Evolutionary conservation across 2,797 vertebrate genomes (phyloP).

Genomic region (Lacerta agilis): DNA sequence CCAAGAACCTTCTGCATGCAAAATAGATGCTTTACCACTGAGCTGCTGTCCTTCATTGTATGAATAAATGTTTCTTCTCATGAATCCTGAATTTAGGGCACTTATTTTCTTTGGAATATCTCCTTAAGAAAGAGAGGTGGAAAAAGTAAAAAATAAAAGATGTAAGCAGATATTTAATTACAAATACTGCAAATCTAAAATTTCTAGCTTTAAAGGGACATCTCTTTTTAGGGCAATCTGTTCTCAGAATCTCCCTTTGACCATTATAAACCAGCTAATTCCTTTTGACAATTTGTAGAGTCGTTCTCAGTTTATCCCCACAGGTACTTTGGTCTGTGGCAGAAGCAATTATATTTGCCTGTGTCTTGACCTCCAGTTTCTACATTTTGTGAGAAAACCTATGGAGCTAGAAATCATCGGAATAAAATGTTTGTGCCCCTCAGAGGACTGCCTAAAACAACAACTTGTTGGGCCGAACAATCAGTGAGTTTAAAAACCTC

Average conservation of each 20-base stretch:
- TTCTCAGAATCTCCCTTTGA: slow-evolving; percentile 17
- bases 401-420: slow-evolving; percentile 25
- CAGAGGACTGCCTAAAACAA: slow-evolving; percentile 18
- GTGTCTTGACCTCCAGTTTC: slow-evolving; percentile 52
- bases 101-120: background rate
- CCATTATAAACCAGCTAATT: slow-evolving; percentile 57
- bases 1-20: background rate
- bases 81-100: background rate
- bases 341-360: slow-evolving; percentile 52
- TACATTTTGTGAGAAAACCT: slow-evolving; percentile 21
- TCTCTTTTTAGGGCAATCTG: slow-evolving; percentile 43
- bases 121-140: too few relatives aligned
- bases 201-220: slow-evolving; percentile 11
- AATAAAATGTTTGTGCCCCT: slow-evolving; percentile 37
- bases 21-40: background rate
- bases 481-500: background rate
- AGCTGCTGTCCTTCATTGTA: too few relatives aligned
- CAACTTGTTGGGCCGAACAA: slow-evolving; percentile 33
- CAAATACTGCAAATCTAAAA: background rate
- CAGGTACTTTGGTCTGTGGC: slow-evolving; percentile 52
- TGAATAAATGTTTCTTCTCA: background rate
- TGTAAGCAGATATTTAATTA: slow-evolving; percentile 12
- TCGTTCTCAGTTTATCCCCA: slow-evolving; percentile 67
- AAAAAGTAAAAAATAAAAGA: background rate
- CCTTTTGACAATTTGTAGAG: slow-evolving; percentile 57